A percentile compares a stretch with the other conserved stretches of the same genome.
phyloP scores from a whole-genome alignment of 2,797 vertebrate genomes.

The Agapornis canus region DNA sequence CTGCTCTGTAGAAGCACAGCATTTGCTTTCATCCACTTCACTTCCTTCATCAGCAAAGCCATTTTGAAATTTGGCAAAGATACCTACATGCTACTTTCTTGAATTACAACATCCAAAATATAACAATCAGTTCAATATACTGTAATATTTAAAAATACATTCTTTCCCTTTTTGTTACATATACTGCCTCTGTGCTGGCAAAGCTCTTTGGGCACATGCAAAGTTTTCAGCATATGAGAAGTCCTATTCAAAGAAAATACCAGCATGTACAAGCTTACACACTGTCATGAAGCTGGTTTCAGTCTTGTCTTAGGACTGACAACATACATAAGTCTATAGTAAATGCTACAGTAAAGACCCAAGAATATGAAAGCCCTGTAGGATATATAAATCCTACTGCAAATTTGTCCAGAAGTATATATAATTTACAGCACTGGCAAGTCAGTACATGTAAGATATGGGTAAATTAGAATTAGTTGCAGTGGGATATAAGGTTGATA shows the following conservation, averaged over 20 bases:
- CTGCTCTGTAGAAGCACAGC: background rate
- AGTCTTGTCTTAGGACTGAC: background rate
- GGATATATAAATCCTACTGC: background rate
- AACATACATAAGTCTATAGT: background rate
- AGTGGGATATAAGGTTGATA: background rate
- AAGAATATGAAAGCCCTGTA: background rate
- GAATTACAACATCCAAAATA: background rate
- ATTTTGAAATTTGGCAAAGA: background rate
- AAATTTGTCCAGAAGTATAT: background rate
- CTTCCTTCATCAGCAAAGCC: background rate
- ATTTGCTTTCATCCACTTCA: background rate
- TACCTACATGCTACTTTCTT: background rate
- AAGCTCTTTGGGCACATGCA: background rate
- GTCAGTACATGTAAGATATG: background rate
- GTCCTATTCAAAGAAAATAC: background rate
- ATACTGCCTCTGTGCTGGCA: background rate
- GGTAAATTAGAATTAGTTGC: background rate
- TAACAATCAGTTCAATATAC: background rate
- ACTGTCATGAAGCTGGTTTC: background rate
- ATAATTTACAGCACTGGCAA: background rate
- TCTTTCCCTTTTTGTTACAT: background rate
- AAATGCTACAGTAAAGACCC: background rate
- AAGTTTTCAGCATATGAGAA: background rate
- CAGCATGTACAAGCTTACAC: background rate
- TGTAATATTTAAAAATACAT: background rate